Base-by-base conservation (phyloP, 2,888 invertebrate species). In the Chydorus sphaericus region DNA sequence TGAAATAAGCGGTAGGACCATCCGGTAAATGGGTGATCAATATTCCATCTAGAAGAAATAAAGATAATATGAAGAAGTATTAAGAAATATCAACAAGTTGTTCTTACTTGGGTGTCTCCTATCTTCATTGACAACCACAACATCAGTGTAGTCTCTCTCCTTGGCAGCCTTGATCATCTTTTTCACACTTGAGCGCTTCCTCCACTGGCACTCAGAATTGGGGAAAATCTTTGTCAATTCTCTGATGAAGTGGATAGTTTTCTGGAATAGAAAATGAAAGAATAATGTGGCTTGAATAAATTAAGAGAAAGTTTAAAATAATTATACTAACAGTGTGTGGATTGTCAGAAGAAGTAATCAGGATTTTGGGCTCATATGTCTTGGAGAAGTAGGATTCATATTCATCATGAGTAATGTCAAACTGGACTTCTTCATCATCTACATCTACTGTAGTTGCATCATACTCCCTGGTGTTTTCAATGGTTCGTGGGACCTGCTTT, bases 1-100 rank as follows among this genome's bases (percentile, higher is more conserved):
- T 85, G 69, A 97, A 99, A 70, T 92, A 88, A 16, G 94, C 92
- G 0, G 98, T 97, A 0, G 98, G 98, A 1, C 98, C 98, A 62
- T 89, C 81, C 0, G 98, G 98, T 59, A 99, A 74, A 72, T 98
- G 97, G 59, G 92, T 83, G 3, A 98, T 74, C 18, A 97, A 74
- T 68, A 98, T 75, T 3, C 92, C 96, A 72, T 94, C 90, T 78
- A 60, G 30, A 62, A 58, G 61, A 58, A 48, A 59, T 63, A 61
- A 58, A 29, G 8, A 50, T 30, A 33, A 23, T 23, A n/a, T 56
- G 18, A 18, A 38, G 28, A 30, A 48, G 18, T 31, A n/a, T 28
- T 26, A 20, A 30, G 48, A 3, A 38, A 54, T 28, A 36, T 54
- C 23, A 33, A 33, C 10, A 36, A 36, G 29, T 37, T 14, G 11